A percentile compares a stretch with the other conserved stretches of the same genome.
These are phyloP conservation scores for Meteorus cinctellus DNA, from an alignment of 2,888 invertebrate genomes.

Conservation along the genomic window DNA sequence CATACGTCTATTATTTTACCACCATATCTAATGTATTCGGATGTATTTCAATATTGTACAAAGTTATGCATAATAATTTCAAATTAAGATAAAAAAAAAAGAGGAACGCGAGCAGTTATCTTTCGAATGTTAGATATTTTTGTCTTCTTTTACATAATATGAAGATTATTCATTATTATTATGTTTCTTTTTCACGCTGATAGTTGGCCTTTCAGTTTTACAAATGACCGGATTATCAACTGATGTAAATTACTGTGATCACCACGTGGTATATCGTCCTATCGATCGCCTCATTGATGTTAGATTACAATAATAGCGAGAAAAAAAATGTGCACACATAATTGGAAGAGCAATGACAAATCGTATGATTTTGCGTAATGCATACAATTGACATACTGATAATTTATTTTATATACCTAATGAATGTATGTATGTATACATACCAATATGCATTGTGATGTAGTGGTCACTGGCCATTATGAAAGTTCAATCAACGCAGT, in stretches of 20 bases:
- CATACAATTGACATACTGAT: not conserved
- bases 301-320: not conserved
- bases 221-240: conserved; percentile 14
- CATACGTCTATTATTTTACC: too few relatives aligned
- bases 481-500: not conserved
- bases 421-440: not conserved
- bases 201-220: not conserved
- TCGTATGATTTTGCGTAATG: conserved; percentile 4
- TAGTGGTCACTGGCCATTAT: not conserved
- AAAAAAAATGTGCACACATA: conserved; percentile 1
- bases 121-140: not conserved
- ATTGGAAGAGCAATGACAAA: not conserved
- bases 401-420: not conserved
- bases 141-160: not conserved
- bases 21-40: not conserved
- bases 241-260: not conserved
- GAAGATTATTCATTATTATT: not conserved
- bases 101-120: not conserved
- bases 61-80: not conserved
- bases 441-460: not conserved
- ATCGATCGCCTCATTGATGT: conserved; percentile 12
- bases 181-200: not conserved
- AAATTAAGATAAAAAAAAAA: not conserved
- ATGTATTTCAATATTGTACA: not conserved
- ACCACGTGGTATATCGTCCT: conserved; percentile 19